phyloP scores from a whole-genome alignment of 2,888 invertebrate species.

The Callosobruchus maculatus region DNA sequence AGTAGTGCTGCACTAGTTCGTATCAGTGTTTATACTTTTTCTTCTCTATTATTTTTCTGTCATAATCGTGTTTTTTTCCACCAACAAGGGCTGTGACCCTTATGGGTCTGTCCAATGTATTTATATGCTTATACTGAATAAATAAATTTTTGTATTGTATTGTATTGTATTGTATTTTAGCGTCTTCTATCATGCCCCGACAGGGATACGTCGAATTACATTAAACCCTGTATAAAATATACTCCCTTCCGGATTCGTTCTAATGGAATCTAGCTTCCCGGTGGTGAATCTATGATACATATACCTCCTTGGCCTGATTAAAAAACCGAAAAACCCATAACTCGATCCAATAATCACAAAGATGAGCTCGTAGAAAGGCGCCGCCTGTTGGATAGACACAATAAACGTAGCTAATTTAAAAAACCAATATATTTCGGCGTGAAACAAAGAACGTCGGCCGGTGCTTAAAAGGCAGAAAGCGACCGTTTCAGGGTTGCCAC shows the following conservation, averaged over 20 bases:
- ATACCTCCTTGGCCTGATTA: background rate
- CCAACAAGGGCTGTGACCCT: too few relatives aligned
- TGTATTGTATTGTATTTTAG: too few relatives aligned
- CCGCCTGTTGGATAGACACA: background rate
- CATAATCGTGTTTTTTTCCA: too few relatives aligned
- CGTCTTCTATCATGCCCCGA: too few relatives aligned
- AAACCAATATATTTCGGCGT: conserved; percentile 38
- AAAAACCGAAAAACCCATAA: background rate
- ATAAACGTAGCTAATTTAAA: conserved; percentile 25
- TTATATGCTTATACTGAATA: too few relatives aligned
- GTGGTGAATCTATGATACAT: background rate
- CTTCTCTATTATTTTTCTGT: too few relatives aligned
- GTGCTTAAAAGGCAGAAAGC: background rate
- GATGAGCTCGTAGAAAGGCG: background rate
- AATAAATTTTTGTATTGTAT: too few relatives aligned
- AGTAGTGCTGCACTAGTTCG: too few relatives aligned
- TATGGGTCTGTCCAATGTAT: too few relatives aligned
- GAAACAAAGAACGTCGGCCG: conserved; percentile 27
- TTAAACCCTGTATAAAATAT: background rate
- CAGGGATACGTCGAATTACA: too few relatives aligned
- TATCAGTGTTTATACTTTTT: too few relatives aligned
- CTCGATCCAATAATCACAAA: background rate
- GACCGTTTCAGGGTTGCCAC: conserved; percentile 22
- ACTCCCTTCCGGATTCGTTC: background rate
- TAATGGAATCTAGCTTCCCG: background rate